Conservation (phyloP, 2,888 invertebrate genomes). For the Melinopterus prodromus region DNA sequence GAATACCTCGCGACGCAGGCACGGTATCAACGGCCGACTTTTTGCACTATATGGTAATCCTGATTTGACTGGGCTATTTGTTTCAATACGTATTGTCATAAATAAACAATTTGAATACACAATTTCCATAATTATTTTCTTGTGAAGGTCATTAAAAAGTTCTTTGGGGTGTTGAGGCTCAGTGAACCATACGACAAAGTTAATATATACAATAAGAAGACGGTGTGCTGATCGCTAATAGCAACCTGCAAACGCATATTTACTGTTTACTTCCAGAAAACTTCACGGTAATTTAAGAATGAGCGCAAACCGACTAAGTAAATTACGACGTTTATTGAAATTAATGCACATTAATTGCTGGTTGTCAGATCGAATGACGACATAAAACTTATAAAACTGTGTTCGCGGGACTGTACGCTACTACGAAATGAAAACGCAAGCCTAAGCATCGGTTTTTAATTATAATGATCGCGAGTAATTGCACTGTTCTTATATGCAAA, state of each 20-base stretch:
- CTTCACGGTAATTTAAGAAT: neutral
- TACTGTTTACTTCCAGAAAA: neutral
- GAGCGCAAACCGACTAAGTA: neutral
- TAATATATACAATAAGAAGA: neutral
- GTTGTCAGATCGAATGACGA: neutral
- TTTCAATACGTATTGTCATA: no score
- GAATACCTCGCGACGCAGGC: no score
- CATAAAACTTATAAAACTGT: neutral
- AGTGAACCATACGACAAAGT: neutral
- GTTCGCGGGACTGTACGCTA: neutral
- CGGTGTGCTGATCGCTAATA: neutral
- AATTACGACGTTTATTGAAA: neutral
- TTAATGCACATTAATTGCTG: neutral
- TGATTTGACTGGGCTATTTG: no score
- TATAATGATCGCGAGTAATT: constrained; percentile 4
- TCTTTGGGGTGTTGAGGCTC: no score
- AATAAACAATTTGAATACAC: no score
- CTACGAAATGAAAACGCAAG: neutral
- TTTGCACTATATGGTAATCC: no score
- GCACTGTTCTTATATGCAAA: neutral
- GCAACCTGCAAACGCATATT: neutral
- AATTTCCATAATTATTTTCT: no score
- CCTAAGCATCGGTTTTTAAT: neutral
- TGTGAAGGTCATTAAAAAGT: no score
- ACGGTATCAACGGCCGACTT: no score